These are phyloP conservation scores for Alectoris magna DNA, from an alignment of 2,797 vertebrate genomes.

Conservation along the genomic window DNA sequence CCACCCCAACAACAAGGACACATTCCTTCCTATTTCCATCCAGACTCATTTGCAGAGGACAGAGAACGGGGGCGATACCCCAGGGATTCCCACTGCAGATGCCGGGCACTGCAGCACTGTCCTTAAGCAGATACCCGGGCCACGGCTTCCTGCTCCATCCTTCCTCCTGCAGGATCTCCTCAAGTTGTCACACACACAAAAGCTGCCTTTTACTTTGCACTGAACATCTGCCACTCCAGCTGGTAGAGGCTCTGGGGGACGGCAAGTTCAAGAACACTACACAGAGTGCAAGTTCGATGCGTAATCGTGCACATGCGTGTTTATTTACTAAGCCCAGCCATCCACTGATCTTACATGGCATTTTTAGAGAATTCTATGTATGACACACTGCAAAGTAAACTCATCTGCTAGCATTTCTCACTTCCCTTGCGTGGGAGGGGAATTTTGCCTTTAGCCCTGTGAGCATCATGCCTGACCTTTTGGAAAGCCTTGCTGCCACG, in stretches of 20 bases:
- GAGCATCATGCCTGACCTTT: constrained; percentile 31
- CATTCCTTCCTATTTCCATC: background rate
- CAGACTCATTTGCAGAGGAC: background rate
- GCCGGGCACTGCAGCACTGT: background rate
- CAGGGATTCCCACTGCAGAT: background rate
- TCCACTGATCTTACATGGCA: constrained; percentile 52
- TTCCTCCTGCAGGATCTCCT: background rate
- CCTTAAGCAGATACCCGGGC: background rate
- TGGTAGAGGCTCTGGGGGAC: constrained; percentile 25
- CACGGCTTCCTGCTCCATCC: background rate
- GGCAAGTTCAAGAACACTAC: constrained; percentile 8
- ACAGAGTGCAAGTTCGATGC: background rate
- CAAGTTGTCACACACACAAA: background rate
- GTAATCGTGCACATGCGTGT: constrained; percentile 24
- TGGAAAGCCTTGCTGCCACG: background rate
- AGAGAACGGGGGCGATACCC: background rate
- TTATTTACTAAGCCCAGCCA: constrained; percentile 65
- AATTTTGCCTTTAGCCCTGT: background rate
- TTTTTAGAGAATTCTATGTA: constrained; percentile 50
- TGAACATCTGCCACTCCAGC: constrained; percentile 62
- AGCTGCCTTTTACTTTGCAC: background rate
- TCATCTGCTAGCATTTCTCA: background rate
- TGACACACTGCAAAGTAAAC: constrained; percentile 59
- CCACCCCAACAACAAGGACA: background rate
- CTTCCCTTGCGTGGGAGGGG: background rate